These are phyloP conservation scores for Sycophila sp. DNA, from an alignment of 1,140 invertebrate species.

Conservation along the genomic window DNA sequence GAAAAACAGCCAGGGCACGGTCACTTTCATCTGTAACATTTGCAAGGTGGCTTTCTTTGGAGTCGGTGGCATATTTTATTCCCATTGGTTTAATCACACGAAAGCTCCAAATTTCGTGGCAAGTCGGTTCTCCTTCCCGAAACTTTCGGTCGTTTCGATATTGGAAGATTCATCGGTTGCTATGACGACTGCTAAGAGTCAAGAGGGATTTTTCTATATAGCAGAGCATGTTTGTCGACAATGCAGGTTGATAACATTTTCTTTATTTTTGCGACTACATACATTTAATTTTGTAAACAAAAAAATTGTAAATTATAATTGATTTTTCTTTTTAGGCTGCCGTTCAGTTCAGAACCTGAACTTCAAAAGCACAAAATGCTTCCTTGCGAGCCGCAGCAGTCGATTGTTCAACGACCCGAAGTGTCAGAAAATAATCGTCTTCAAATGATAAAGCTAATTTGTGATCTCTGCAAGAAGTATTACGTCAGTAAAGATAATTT, in stretches of 20 bases:
- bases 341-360: constrained; percentile 43
- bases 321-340: constrained; percentile 32
- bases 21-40: constrained; percentile 56
- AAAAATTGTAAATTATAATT: not conserved
- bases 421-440: not conserved
- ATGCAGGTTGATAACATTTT: constrained; percentile 47
- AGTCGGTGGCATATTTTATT: constrained; percentile 52
- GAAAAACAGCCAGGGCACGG: constrained; percentile 31
- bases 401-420: not conserved
- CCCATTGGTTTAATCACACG: constrained; percentile 56
- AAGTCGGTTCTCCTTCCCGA: constrained; percentile 53
- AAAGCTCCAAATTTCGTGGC: constrained; percentile 52
- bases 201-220: constrained; percentile 50
- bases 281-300: not conserved
- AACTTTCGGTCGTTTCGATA: constrained; percentile 39
- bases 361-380: constrained; percentile 44
- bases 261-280: not conserved
- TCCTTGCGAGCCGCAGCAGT: not conserved
- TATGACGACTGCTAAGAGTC: constrained; percentile 20
- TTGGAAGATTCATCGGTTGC: constrained; percentile 3
- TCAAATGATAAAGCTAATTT: constrained; percentile 24
- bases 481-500: constrained; percentile 39
- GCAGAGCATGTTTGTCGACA: constrained; percentile 55
- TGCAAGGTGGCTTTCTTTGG: constrained; percentile 59
- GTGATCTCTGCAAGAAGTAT: constrained; percentile 41